Percentiles rank a stretch among this genome's conserved stretches.
Evolutionary conservation across 2,113 vertebrate species (phyloP).

Genomic region (Phodopus roborovskii): DNA sequence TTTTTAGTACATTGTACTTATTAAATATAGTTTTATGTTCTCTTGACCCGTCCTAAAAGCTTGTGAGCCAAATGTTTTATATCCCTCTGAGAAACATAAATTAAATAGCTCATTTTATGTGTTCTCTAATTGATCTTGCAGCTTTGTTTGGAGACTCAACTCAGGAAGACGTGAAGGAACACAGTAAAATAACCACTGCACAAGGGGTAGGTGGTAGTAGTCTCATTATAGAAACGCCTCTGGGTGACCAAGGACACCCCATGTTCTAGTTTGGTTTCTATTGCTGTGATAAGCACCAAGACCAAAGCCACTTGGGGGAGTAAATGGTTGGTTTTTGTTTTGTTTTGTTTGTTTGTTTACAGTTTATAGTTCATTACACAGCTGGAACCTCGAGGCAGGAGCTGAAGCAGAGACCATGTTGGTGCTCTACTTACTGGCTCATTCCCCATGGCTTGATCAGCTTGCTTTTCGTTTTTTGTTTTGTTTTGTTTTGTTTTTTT

Average conservation of each 20-base stretch:
- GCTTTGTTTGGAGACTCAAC: neutral
- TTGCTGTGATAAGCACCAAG: neutral
- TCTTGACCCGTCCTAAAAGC: conserved; percentile 54
- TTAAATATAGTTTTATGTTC: conserved; percentile 57
- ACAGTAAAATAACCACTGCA: neutral
- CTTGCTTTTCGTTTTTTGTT: too few species aligned
- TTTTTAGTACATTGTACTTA: conserved; percentile 59
- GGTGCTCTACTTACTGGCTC: neutral
- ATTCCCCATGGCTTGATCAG: neutral
- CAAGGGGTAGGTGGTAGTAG: too few species aligned
- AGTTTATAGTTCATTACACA: neutral
- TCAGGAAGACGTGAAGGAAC: neutral
- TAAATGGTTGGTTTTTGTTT: neutral
- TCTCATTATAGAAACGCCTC: neutral
- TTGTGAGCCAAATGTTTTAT: conserved; percentile 58
- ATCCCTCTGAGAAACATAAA: conserved; percentile 53
- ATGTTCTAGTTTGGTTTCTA: neutral
- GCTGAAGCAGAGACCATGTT: neutral
- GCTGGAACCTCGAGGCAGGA: neutral
- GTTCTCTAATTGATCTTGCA: conserved; percentile 7
- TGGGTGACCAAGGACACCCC: neutral
- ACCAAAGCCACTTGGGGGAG: neutral
- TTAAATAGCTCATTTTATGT: conserved; percentile 2
- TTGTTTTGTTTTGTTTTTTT: too few species aligned
- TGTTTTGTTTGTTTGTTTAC: neutral